Evolutionary conservation across 2,797 vertebrate genomes (phyloP), one percentile per base, ranked within the genome.

Genomic region (Tapirus indicus): DNA sequence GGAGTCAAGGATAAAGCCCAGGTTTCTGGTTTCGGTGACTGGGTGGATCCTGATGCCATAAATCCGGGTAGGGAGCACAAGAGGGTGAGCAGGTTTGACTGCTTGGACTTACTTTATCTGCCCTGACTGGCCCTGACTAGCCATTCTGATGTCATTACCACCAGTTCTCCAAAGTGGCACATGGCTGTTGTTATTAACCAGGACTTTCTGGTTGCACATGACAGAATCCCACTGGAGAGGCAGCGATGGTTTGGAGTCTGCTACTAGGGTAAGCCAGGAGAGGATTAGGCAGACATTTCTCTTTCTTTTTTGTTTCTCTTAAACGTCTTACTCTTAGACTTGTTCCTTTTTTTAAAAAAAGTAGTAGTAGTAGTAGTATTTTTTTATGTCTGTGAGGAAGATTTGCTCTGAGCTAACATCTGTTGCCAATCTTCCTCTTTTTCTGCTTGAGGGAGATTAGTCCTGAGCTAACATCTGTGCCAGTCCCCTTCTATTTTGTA

Each of bases 31-130:
- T 74, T 93, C 49, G 17, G 60, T 66, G 38, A 64, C 62, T 68
- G 75, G 87, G 89, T 86, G 69, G 78, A 56, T 91, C 44, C 72
- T 20, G 47, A 14, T 58, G 27, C 35, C 44, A 18, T 80, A 52
- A 75, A 79, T 91, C 71, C 68, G 47, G 44, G 74, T 44, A 41
- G 7, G 20, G 35, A 68, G 32, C 32, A 32, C 20, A 52, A 58
- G 72, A 52, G 2, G 25, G 10, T 52, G 29, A 88, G 64, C 94
- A 89, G 64, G 85, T 97, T 75, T 87, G 94, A 84, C 92, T 23
- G 10, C 88, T 58, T 32, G 69, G 38, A 56, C 74, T 62, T 64
- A 54, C 38, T 5, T 41, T 32, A 72, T 82, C 41, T 95, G 90
- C 78, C 90, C 78, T 14, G 32, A 78, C 94, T 47, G 54, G 84